Base-by-base conservation (phyloP, 2,113 vertebrate species). In the Neofelis nebulosa region DNA sequence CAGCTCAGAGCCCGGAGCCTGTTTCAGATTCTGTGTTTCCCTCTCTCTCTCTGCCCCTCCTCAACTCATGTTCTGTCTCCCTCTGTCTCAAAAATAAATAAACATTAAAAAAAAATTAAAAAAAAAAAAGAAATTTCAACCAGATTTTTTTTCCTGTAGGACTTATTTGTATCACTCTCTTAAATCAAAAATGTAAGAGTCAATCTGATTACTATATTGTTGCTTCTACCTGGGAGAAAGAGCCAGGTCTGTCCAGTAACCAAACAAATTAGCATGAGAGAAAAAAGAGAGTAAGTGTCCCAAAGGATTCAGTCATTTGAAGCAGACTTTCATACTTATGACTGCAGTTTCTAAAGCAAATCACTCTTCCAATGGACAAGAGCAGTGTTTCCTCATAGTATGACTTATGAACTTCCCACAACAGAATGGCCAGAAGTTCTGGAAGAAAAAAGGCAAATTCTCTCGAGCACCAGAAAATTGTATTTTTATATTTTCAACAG, bases 261-360 rank as follows among this genome's bases (percentile, higher is more conserved):
- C 31, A 68, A 91, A 71, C 33, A 87, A 90, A 87, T 29, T 68
- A 81, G 31, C 69, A 95, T 0, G 21, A 66, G 12, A 13, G 16
- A n/a, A 23, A 29, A 68, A 80, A 48, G 7, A 71, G 19, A 76
- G 76, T 19, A 15, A 63, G 2, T 69, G 7, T 25, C 23, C 45
- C 38, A 68, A 90, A 90, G 27, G 8, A 78, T 61, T 89, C 61
- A 63, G 31, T 65, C 25, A 89, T 50, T 86, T 66, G 33, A 88
- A 93, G 73, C 3, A 48, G 65, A 79, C 3, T 73, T 97, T 81
- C 23, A 92, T 63, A 86, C 25, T 55, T 33, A 91, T 33, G 12
- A 27, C 29, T 80, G 9, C 7, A 48, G 25, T 91, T 97, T 95
- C 91, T 93, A 61, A 84, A 90, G 91, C n/a, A 95, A 55, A 13